Base-by-base conservation (phyloP, 1,140 invertebrate genomes). In the Phymastichus coffea region DNA sequence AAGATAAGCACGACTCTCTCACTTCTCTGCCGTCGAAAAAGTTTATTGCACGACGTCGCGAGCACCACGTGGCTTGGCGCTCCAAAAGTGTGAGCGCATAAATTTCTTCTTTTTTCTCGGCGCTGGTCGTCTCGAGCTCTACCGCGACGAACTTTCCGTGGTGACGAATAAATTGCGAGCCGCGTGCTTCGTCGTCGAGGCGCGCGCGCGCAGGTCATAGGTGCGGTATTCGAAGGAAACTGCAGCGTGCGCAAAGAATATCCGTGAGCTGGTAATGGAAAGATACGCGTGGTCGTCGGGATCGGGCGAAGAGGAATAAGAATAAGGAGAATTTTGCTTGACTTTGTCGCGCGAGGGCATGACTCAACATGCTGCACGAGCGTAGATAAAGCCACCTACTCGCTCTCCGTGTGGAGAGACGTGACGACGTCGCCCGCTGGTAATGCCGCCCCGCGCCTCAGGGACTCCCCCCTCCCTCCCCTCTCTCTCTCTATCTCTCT, bases 381-480 rank as follows among this genome's bases (percentile, higher is more conserved):
- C 35, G 44, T 26, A 53, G 67, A 69, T 69, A 67, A 63, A 38
- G 35, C 54, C 37, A 61, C 30, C 23, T n/a, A 35, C 9, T 37
- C 43, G 20, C 44, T 57, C 23, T 40, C 37, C 2, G 30, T 41
- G 43, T 35, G 46, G 37, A 22, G 40, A 23, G n/a, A 43, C 54
- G 57, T 58, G 57, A 48, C 57, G 61, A 63, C 63, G 23, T 40
- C 49, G 58, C 35, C 59, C 54, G 52, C 28, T 33, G 57, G 56
- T 38, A 65, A 68, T 70, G 61, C 62, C 55, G 48, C 43, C 20
- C 44, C 26, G 38, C 23, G n/a, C n/a, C n/a, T n/a, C n/a, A n/a
- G n/a, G n/a, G n/a, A n/a, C n/a, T n/a, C n/a, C n/a, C n/a, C n/a
- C n/a, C n/a, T n/a, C n/a, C n/a, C n/a, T n/a, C n/a, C n/a, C n/a